phyloP scores from a whole-genome alignment of 2,113 vertebrate genomes.

The Perca fluviatilis region DNA sequence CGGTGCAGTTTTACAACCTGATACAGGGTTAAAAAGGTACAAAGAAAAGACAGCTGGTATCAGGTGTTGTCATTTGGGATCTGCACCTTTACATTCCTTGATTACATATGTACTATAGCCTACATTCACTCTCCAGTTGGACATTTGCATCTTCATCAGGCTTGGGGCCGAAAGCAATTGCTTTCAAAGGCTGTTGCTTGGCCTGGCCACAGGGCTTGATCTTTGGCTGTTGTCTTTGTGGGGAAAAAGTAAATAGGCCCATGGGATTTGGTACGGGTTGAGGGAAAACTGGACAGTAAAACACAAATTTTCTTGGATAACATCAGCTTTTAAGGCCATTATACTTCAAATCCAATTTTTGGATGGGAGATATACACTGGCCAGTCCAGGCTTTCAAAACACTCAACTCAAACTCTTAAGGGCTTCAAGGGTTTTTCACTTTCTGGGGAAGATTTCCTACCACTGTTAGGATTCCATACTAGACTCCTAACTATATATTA shows the following conservation, averaged over 20 bases:
- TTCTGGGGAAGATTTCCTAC: background rate
- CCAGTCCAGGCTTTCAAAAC: background rate
- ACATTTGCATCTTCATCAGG: slow-evolving; percentile 11
- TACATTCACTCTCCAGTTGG: background rate
- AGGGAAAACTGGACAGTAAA: background rate
- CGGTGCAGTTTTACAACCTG: background rate
- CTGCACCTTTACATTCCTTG: background rate
- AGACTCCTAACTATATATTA: background rate
- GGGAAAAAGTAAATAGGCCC: background rate
- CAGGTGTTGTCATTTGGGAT: background rate
- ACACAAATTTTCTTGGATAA: slow-evolving; percentile 6
- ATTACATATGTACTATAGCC: background rate
- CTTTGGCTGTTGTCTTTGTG: slow-evolving; percentile 61
- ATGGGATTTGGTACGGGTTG: background rate
- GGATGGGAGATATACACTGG: background rate
- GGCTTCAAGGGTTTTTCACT: background rate
- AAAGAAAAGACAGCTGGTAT: background rate
- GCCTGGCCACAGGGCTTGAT: slow-evolving; percentile 39
- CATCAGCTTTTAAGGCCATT: background rate
- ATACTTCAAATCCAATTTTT: background rate
- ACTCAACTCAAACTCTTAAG: background rate
- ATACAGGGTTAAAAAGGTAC: background rate
- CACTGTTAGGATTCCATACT: background rate
- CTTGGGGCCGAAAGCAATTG: slow-evolving; percentile 55
- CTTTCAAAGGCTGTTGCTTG: slow-evolving; percentile 52